Evolutionary conservation across 2,113 vertebrate species (phyloP).

Genomic region (Salvator merianae): DNA sequence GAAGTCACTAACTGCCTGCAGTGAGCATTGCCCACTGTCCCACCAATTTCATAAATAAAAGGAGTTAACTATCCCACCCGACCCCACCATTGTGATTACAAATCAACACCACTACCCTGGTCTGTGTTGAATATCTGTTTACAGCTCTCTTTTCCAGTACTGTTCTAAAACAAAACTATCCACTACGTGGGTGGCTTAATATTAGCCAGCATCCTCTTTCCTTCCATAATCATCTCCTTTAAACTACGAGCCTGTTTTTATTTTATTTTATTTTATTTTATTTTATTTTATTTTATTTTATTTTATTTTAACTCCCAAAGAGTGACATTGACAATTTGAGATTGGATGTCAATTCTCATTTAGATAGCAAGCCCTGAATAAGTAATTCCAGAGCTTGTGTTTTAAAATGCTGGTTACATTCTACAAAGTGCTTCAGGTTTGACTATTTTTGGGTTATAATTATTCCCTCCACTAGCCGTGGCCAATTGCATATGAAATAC

Average conservation of each 20-base stretch:
- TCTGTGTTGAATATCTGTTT: background rate
- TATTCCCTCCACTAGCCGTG: background rate
- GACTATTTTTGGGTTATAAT: slow-evolving; percentile 12
- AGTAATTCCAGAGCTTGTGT: background rate
- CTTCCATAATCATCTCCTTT: background rate
- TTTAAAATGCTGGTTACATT: slow-evolving; percentile 28
- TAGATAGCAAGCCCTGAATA: background rate
- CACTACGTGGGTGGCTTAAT: background rate
- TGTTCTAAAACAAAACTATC: background rate
- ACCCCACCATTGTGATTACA: background rate
- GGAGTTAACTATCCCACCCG: background rate
- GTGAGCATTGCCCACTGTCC: too few relatives aligned
- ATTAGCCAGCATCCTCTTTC: background rate
- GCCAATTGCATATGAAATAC: slow-evolving; percentile 22
- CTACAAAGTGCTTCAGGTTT: background rate
- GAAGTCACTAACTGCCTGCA: too few relatives aligned
- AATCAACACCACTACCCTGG: background rate
- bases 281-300: too few relatives aligned
- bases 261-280: background rate
- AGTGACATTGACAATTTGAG: background rate
- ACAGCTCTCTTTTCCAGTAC: background rate
- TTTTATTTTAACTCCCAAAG: background rate
- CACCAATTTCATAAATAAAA: too few relatives aligned
- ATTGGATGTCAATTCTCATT: slow-evolving; percentile 15
- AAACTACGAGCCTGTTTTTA: background rate